phyloP scores from a whole-genome alignment of 2,797 vertebrate species.

The Sebastes hubbsi region DNA sequence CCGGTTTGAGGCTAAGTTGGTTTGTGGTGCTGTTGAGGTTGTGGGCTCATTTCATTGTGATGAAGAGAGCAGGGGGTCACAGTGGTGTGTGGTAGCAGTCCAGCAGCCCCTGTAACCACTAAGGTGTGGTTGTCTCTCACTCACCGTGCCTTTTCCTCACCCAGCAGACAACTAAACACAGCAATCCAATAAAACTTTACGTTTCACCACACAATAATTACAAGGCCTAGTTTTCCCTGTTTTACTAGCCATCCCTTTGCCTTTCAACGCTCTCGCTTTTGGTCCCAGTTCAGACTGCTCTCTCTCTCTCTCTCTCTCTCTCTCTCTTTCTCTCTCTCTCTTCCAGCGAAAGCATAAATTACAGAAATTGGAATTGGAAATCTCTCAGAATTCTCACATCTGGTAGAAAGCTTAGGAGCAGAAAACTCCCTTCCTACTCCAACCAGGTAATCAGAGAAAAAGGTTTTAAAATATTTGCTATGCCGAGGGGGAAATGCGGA shows the following conservation, averaged over 20 bases:
- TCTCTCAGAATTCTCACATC: slow-evolving; percentile 71
- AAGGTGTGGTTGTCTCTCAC: slow-evolving; percentile 45
- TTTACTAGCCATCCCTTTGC: slow-evolving; percentile 49
- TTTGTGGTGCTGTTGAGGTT: slow-evolving; percentile 43
- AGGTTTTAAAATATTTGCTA: slow-evolving; percentile 61
- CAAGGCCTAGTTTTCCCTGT: slow-evolving; percentile 54
- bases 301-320: slow-evolving; percentile 42
- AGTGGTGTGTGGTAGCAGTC: slow-evolving; percentile 17
- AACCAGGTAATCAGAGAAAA: slow-evolving; percentile 73
- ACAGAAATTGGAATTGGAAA: slow-evolving; percentile 73
- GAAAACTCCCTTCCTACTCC: slow-evolving; percentile 43
- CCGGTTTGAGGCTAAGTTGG: slow-evolving; percentile 5
- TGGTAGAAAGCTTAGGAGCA: slow-evolving; percentile 62
- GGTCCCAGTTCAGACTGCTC: slow-evolving; percentile 51
- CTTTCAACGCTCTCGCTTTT: slow-evolving; percentile 59
- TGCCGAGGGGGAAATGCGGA: slow-evolving; percentile 33
- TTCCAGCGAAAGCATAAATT: slow-evolving; percentile 71
- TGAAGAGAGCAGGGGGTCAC: slow-evolving; percentile 33
- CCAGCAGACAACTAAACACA: slow-evolving; percentile 60
- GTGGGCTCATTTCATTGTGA: slow-evolving; percentile 28
- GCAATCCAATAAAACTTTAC: slow-evolving; percentile 66
- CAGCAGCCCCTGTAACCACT: slow-evolving; percentile 39
- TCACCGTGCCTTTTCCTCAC: slow-evolving; percentile 34
- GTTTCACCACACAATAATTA: slow-evolving; percentile 74
- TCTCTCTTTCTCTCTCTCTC: slow-evolving; percentile 43